Base-by-base conservation (phyloP, 2,888 invertebrate species). In the Prosapia bicincta region DNA sequence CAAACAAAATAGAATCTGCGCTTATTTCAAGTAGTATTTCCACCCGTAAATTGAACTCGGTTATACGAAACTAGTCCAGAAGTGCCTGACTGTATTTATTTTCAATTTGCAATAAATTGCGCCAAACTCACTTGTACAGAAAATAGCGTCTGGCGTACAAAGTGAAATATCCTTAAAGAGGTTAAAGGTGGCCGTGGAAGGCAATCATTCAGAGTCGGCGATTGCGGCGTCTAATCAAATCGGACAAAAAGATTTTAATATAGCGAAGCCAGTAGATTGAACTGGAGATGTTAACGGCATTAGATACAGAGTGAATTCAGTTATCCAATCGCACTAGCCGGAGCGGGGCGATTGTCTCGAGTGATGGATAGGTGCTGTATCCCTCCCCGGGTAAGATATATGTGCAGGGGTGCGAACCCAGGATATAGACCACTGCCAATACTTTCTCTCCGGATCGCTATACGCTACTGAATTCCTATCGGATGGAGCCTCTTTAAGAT, bases 251-350 rank as follows among this genome's bases (percentile, higher is more conserved):
- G 73, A 73, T 73, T 73, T 73, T 73, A 73, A 73, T 73, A 73
- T 43, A 73, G 68, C 68, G 54, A 69, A 73, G 73, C 69, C 43
- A 73, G 73, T 73, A 73, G 73, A 73, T 73, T 73, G 73, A 69
- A 68, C 69, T 69, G 13, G 68, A 38, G 73, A 73, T 73, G 73
- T 73, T 73, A 73, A 73, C 68, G 68, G 69, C 73, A 73, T 73
- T 67, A 69, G 73, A 68, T 68, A 68, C 73, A 69, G 20, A 54
- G 43, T 54, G 73, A 43, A 73, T 73, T 73, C 73, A 73, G 73
- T 73, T 73, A 73, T 73, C 73, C 73, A 67, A 73, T 73, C 68
- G 73, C 25, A 54, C 26, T 28, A 28, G 6, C 28, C 66, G 38
- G 24, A n/a, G 38, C 38, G 38, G 25, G 67, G 72, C 73, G 73